Evolutionary conservation across 2,113 vertebrate genomes (phyloP).

Genomic region (Ageneiosus marmoratus): DNA sequence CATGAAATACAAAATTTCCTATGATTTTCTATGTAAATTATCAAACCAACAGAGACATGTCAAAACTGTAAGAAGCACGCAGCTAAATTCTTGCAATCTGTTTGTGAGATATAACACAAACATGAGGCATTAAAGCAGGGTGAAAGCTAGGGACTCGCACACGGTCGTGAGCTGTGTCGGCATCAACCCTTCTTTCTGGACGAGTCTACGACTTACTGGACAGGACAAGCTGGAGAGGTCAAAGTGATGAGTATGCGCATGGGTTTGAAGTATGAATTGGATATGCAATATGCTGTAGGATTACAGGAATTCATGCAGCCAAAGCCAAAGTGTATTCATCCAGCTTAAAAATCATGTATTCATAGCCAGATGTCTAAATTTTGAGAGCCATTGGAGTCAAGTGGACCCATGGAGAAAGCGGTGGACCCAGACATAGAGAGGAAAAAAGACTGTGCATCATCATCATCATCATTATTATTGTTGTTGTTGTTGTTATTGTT

Average conservation of each 20-base stretch:
- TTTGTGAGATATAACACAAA: neutral
- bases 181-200: neutral
- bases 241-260: no score
- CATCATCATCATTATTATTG: no score
- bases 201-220: no score
- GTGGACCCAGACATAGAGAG: no score
- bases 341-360: neutral
- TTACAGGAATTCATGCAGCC: neutral
- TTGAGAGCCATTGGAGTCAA: neutral
- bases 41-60: neutral
- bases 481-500: no score
- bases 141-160: neutral
- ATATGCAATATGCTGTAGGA: no score
- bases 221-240: neutral
- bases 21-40: neutral
- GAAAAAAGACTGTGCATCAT: no score
- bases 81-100: conserved; percentile 5
- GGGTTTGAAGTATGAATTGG: no score
- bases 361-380: neutral
- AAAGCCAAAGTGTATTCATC: neutral
- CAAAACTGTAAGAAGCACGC: neutral
- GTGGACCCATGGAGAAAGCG: neutral
- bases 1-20: no score
- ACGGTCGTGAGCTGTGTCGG: neutral
- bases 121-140: neutral